phyloP scores from a whole-genome alignment of 2,888 invertebrate species.

The Lypha dubia region DNA sequence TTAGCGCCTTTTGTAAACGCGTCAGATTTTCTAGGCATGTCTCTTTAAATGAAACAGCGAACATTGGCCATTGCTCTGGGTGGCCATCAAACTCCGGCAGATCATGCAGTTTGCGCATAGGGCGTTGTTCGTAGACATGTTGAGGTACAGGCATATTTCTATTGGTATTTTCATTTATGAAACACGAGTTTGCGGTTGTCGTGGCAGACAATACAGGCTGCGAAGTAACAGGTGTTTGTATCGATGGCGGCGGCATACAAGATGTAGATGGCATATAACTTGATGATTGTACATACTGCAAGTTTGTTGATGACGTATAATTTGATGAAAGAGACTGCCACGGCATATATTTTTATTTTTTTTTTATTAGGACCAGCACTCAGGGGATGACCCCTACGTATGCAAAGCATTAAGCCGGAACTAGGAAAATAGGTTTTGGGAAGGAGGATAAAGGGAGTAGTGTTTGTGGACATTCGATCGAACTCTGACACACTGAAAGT shows the following conservation, averaged over 20 bases:
- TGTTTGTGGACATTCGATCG: no score
- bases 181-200: background rate
- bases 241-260: background rate
- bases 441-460: no score
- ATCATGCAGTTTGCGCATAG: conserved; percentile 47
- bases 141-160: background rate
- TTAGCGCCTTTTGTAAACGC: conserved; percentile 51
- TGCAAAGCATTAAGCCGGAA: no score
- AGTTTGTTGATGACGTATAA: background rate
- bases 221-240: background rate
- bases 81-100: conserved; percentile 52
- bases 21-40: conserved; percentile 46
- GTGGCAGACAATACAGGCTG: background rate
- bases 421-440: no score
- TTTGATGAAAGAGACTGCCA: background rate
- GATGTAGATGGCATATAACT: no score
- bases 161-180: background rate
- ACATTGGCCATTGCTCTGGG: conserved; percentile 60
- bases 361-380: no score
- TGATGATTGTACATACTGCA: background rate
- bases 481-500: no score
- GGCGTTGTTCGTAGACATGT: conserved; percentile 17
- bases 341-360: background rate
- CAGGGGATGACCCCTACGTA: no score
- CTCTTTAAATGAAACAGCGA: conserved; percentile 41